A percentile compares a stretch with the other conserved stretches of the same genome.
Conservation (phyloP, 2,113 vertebrate genomes). For the Coracopsis vasa region DNA sequence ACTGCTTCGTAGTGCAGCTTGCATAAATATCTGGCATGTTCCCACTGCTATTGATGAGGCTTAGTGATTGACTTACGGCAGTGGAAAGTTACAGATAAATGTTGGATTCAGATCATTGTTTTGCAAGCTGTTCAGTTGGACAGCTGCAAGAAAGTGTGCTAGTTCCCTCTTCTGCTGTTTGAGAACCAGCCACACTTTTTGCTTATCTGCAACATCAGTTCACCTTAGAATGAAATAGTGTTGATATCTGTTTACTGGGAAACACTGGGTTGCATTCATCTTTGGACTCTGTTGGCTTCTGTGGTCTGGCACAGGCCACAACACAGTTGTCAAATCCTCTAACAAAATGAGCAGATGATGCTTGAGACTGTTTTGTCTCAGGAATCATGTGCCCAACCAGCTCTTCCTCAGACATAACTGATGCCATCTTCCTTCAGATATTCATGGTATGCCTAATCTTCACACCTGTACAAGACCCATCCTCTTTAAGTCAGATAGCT, state of each 20-base stretch:
- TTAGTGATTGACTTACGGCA: background rate
- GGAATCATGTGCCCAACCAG: background rate
- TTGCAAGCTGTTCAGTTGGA: background rate
- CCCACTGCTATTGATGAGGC: background rate
- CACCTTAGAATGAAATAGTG: background rate
- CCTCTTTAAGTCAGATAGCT: background rate
- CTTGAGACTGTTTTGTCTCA: background rate
- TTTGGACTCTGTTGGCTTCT: background rate
- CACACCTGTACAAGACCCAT: background rate
- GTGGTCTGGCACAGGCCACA: background rate
- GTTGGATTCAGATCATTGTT: background rate
- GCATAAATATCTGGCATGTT: background rate
- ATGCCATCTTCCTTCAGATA: background rate
- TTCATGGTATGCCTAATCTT: background rate
- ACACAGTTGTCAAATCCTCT: background rate
- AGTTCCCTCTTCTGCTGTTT: background rate
- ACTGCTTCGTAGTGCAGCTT: constrained; percentile 32
- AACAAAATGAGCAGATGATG: background rate
- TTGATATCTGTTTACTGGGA: background rate
- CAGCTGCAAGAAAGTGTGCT: background rate
- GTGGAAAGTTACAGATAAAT: background rate
- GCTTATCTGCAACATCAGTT: background rate
- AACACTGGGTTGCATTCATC: background rate
- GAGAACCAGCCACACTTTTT: background rate
- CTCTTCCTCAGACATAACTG: background rate